These are phyloP conservation scores for Dicycla oo DNA, from an alignment of 2,888 invertebrate species.

Conservation along the genomic window DNA sequence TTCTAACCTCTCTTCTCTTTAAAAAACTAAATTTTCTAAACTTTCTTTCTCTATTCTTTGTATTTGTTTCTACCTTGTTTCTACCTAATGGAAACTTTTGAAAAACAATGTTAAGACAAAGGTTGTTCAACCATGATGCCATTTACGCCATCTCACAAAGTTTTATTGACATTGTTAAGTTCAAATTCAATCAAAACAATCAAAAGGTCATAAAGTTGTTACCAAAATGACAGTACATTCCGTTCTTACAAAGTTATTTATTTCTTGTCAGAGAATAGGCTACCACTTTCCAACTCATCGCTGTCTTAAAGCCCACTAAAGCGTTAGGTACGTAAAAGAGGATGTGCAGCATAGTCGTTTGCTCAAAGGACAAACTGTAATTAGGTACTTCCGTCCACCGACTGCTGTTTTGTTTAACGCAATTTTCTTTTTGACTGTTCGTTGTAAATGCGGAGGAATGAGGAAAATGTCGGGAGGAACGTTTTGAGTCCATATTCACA, in stretches of 20 bases:
- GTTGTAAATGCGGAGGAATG: background rate
- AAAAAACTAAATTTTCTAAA: too few relatives aligned
- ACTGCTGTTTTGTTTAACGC: background rate
- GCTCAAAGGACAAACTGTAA: background rate
- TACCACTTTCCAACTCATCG: background rate
- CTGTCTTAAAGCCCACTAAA: background rate
- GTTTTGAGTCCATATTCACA: background rate
- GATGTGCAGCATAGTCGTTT: background rate
- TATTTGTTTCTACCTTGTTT: background rate
- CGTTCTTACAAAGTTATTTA: conserved; percentile 7
- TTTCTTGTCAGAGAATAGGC: too few relatives aligned
- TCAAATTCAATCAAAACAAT: conserved; percentile 54
- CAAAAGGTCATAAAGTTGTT: conserved; percentile 39
- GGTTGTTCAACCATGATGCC: conserved; percentile 33
- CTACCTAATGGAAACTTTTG: background rate
- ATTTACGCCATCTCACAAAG: conserved; percentile 28
- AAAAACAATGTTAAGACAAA: conserved; percentile 11
- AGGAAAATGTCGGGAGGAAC: background rate
- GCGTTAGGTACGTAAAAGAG: background rate
- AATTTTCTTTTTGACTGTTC: background rate
- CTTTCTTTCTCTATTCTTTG: too few relatives aligned
- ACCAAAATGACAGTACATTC: conserved; percentile 28
- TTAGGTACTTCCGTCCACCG: background rate
- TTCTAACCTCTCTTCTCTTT: background rate
- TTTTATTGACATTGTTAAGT: conserved; percentile 56